phyloP scores from a whole-genome alignment of 2,888 invertebrate genomes.

The Andrena flavipes region DNA sequence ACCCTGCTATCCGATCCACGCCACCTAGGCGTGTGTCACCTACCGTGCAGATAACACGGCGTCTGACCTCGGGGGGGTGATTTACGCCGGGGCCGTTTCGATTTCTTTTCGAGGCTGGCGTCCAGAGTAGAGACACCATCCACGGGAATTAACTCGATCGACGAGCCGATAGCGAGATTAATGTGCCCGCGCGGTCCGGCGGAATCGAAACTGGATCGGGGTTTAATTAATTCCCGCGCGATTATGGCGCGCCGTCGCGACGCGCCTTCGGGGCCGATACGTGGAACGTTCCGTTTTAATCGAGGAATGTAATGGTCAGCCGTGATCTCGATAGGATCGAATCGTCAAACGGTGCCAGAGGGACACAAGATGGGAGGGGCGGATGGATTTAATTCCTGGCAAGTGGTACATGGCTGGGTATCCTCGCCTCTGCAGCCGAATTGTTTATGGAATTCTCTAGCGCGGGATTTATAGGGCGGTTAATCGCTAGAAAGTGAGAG shows the following conservation, averaged over 20 bases:
- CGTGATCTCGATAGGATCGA: neutral
- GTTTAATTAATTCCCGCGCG: slow-evolving; percentile 54
- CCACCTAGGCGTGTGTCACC: slow-evolving; percentile 70
- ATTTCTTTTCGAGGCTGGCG: slow-evolving; percentile 20
- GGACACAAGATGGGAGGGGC: neutral
- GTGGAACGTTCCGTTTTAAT: slow-evolving; percentile 9
- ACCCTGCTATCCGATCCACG: slow-evolving; percentile 68
- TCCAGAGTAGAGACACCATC: slow-evolving; percentile 32
- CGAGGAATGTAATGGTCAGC: slow-evolving; percentile 9
- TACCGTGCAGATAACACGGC: slow-evolving; percentile 71
- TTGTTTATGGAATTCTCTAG: slow-evolving; percentile 18
- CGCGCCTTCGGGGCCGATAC: neutral
- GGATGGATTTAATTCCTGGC: neutral
- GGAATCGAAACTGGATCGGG: slow-evolving; percentile 39
- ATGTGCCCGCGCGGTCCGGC: slow-evolving; percentile 44
- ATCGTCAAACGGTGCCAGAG: neutral
- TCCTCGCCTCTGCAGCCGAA: neutral
- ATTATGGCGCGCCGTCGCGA: slow-evolving; percentile 25
- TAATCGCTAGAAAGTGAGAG: slow-evolving; percentile 24
- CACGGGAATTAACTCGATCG: slow-evolving; percentile 60
- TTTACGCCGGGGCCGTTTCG: slow-evolving; percentile 37
- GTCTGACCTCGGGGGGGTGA: slow-evolving; percentile 69
- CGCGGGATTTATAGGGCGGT: slow-evolving; percentile 11
- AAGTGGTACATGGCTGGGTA: neutral
- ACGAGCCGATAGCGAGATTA: slow-evolving; percentile 62